These are phyloP conservation scores for Oriolus oriolus DNA, from an alignment of 2,113 vertebrate species.

Conservation along the genomic window DNA sequence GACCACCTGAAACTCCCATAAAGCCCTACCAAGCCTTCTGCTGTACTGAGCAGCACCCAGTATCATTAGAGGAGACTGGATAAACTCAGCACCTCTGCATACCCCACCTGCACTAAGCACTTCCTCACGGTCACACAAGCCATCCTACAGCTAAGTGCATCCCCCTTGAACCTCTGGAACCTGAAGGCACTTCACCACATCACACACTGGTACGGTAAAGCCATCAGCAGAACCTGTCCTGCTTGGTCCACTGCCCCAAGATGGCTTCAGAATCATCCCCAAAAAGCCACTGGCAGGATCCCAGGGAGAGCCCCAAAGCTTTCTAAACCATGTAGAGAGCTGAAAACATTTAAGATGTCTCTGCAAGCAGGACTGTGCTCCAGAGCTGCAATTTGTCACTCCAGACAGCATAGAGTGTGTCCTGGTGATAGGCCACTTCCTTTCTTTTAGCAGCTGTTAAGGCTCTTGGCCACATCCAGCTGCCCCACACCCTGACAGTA, in stretches of 20 bases:
- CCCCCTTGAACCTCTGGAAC: not conserved
- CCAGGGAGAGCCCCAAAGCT: not conserved
- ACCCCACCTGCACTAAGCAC: not conserved
- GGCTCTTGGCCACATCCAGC: slow-evolving; percentile 64
- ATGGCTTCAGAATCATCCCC: not conserved
- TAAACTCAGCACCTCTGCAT: not conserved
- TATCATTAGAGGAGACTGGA: not conserved
- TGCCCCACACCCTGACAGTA: slow-evolving; percentile 59
- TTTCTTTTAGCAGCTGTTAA: slow-evolving; percentile 54
- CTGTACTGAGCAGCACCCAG: not conserved
- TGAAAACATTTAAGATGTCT: not conserved
- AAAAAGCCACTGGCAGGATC: not conserved
- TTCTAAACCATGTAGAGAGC: not conserved
- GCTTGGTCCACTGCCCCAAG: not conserved
- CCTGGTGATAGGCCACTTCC: slow-evolving; percentile 25
- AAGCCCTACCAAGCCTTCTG: not conserved
- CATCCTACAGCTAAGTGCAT: not conserved
- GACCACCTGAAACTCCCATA: not conserved
- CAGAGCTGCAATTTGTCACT: not conserved
- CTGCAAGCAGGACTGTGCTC: not conserved
- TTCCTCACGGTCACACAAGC: accelerated
- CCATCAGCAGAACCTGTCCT: not conserved
- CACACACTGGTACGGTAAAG: not conserved
- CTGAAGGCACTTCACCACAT: not conserved
- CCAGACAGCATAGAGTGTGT: not conserved